Evolutionary conservation across 2,888 invertebrate species (phyloP).

Genomic region (Lobophora halterata): DNA sequence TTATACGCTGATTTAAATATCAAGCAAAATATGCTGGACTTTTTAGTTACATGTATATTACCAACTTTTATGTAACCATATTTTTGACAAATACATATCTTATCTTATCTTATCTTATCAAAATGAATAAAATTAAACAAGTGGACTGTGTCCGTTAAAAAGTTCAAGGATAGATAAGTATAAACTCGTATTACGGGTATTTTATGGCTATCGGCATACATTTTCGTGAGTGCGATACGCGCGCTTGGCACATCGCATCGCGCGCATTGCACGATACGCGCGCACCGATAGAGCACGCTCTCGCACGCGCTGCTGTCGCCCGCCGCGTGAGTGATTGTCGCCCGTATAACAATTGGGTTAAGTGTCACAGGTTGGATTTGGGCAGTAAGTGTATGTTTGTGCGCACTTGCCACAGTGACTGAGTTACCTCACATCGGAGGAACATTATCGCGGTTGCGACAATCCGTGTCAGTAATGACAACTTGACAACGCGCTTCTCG

Average conservation of each 20-base stretch:
- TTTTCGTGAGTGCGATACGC: slow-evolving; percentile 8
- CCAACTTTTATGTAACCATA: too few relatives aligned
- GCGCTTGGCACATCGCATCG: slow-evolving; percentile 24
- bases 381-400: slow-evolving; percentile 9
- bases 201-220: slow-evolving; percentile 3
- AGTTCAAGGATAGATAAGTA: too few relatives aligned
- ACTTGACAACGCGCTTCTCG: slow-evolving; percentile 9
- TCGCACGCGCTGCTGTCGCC: not conserved
- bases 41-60: too few relatives aligned
- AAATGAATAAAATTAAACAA: too few relatives aligned
- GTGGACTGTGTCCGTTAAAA: too few relatives aligned
- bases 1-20: too few relatives aligned
- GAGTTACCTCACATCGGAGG: slow-evolving; percentile 55
- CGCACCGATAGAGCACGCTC: slow-evolving; percentile 37
- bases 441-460: slow-evolving; percentile 51
- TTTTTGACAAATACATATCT: too few relatives aligned
- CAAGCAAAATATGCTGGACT: too few relatives aligned
- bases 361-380: not conserved
- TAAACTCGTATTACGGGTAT: too few relatives aligned
- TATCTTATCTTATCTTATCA: too few relatives aligned
- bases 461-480: slow-evolving; percentile 42
- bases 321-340: not conserved
- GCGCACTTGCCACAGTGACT: slow-evolving; percentile 50
- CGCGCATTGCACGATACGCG: slow-evolving; percentile 20
- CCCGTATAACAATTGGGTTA: slow-evolving; percentile 15